Conservation (phyloP, 2,888 invertebrate genomes). For the Andrena hattorfiana region DNA sequence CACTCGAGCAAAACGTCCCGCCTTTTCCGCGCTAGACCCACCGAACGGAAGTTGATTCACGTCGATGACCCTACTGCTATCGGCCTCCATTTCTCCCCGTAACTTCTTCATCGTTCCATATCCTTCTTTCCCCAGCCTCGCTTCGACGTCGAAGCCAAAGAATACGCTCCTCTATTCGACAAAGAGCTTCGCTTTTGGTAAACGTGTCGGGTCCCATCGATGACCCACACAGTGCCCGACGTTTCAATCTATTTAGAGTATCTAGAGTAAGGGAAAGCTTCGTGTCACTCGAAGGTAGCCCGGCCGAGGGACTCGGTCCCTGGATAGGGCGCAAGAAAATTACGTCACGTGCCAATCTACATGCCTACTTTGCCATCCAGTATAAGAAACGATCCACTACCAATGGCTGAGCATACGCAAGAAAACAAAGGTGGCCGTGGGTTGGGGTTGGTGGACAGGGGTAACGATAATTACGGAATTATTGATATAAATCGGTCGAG, state of each 20-base stretch:
- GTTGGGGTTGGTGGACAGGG: not conserved
- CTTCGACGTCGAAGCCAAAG: not conserved
- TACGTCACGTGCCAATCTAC: conserved; percentile 56
- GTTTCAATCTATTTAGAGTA: conserved; percentile 6
- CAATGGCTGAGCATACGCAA: conserved; percentile 46
- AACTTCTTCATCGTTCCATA: conserved; percentile 20
- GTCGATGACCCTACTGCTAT: conserved; percentile 16
- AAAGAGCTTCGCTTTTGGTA: conserved; percentile 3
- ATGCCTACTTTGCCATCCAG: conserved; percentile 53
- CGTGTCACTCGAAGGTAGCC: conserved; percentile 3
- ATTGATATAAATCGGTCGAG: conserved; percentile 23
- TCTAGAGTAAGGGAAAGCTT: conserved; percentile 27
- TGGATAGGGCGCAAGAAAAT: conserved; percentile 34
- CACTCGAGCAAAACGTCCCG: conserved; percentile 1
- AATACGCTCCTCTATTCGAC: not conserved
- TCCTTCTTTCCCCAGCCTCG: conserved; percentile 2
- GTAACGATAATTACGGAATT: not conserved
- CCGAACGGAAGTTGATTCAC: conserved; percentile 13
- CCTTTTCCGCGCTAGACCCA: not conserved
- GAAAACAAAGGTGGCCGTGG: conserved; percentile 40
- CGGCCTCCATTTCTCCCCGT: conserved; percentile 2
- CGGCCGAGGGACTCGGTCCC: conserved; percentile 50
- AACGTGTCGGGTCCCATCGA: not conserved
- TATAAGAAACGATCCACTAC: conserved; percentile 33
- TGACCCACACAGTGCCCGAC: not conserved